Evolutionary conservation across 2,797 vertebrate species (phyloP).

Genomic region (Notolabrus celidotus): DNA sequence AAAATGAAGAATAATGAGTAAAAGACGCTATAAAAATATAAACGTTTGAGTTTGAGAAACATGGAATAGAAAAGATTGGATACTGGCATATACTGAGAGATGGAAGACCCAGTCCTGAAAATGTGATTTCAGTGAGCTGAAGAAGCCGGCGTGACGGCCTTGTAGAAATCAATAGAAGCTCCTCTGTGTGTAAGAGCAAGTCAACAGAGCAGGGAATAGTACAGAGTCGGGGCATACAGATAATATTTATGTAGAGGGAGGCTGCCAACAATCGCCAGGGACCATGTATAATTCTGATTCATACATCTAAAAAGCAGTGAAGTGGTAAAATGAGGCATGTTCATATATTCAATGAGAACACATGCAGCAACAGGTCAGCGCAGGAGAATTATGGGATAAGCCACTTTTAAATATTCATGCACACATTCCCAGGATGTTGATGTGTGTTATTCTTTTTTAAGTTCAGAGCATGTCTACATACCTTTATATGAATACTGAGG

Average conservation of each 20-base stretch:
- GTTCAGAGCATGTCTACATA: conserved; percentile 12
- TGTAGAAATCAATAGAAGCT: conserved; percentile 80
- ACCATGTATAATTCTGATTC: conserved; percentile 83
- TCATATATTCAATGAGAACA: conserved; percentile 68
- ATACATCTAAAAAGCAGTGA: conserved; percentile 76
- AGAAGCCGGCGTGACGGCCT: conserved; percentile 74
- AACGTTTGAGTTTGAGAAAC: background rate
- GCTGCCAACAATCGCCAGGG: conserved; percentile 71
- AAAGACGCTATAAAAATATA: conserved; percentile 8
- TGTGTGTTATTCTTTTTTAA: conserved; percentile 52
- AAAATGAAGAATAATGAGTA: background rate
- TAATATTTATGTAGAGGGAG: conserved; percentile 82
- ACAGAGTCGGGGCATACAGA: conserved; percentile 64
- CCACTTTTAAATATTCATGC: conserved; percentile 65
- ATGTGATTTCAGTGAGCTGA: conserved; percentile 69
- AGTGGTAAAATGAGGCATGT: conserved; percentile 70
- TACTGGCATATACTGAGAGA: conserved; percentile 22
- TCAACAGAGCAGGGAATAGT: conserved; percentile 77
- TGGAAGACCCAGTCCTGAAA: conserved; percentile 48
- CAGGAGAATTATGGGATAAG: conserved; percentile 42
- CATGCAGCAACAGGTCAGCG: conserved; percentile 64
- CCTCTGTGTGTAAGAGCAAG: conserved; percentile 77
- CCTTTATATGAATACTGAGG: background rate
- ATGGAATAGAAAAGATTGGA: conserved; percentile 10
- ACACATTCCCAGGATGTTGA: conserved; percentile 16